These are phyloP conservation scores for Ferdinandea cuprea DNA, from an alignment of 2,888 invertebrate genomes.

Conservation along the genomic window DNA sequence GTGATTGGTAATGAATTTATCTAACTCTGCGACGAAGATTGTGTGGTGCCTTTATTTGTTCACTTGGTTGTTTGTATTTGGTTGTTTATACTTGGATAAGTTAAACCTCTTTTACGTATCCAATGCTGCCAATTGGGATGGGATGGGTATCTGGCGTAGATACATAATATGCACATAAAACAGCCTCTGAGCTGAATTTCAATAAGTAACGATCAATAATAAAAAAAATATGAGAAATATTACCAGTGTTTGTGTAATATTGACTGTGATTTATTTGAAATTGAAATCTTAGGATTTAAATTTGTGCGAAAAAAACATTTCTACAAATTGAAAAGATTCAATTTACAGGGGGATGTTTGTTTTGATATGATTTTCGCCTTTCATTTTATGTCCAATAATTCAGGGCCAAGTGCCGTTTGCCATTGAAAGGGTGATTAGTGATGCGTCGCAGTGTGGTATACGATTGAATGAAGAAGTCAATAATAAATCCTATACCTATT, in stretches of 20 bases:
- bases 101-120: conserved; percentile 3
- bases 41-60: conserved; percentile 16
- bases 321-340: neutral
- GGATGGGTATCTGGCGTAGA: neutral
- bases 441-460: conserved; percentile 24
- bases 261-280: conserved; percentile 10
- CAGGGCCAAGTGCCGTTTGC: conserved; percentile 19
- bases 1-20: conserved; percentile 59
- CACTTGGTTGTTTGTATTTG: conserved; percentile 2
- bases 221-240: neutral
- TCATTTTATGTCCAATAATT: conserved; percentile 1
- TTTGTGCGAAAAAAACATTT: conserved; percentile 22
- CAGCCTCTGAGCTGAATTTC: conserved; percentile 11
- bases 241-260: conserved; percentile 5
- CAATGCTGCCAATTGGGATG: neutral
- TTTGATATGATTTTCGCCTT: conserved; percentile 5
- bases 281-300: neutral
- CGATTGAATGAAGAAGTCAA: conserved; percentile 29
- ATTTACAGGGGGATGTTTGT: neutral
- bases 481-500: conserved; percentile 11
- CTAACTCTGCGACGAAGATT: conserved; percentile 22
- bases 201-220: conserved; percentile 3
- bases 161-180: no score
- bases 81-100: conserved; percentile 19
- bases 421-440: conserved; percentile 45